phyloP scores from a whole-genome alignment of 1,140 invertebrate species.

The Zaprionus capensis region DNA sequence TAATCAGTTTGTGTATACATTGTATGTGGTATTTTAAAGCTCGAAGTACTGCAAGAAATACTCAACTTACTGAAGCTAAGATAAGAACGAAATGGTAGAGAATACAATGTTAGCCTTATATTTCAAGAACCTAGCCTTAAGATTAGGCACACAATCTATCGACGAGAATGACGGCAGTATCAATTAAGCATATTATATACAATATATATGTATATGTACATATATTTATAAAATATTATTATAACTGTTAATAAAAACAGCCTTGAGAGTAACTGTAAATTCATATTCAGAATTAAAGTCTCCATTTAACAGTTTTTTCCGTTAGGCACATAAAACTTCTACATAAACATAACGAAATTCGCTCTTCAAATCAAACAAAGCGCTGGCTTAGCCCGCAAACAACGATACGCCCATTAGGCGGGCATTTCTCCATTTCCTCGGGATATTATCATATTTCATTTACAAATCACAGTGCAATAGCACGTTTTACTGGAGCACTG shows the following conservation, averaged over 20 bases:
- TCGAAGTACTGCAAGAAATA: not conserved
- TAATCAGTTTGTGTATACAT: not conserved
- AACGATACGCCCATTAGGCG: slow-evolving; percentile 1
- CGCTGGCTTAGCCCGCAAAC: not conserved
- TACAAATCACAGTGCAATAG: slow-evolving; percentile 11
- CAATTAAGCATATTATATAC: no score
- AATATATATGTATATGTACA: no score
- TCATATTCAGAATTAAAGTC: not conserved
- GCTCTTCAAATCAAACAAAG: not conserved
- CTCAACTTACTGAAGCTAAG: not conserved
- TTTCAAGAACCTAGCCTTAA: no score
- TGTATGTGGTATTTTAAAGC: not conserved
- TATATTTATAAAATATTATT: no score
- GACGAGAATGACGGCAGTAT: no score
- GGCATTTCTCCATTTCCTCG: not conserved
- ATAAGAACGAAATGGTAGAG: slow-evolving; percentile 8
- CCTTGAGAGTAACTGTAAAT: not conserved
- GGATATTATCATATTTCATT: slow-evolving; percentile 9
- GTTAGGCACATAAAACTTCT: not conserved
- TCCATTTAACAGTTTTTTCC: not conserved
- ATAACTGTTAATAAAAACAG: no score
- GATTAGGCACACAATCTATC: no score
- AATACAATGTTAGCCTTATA: not conserved
- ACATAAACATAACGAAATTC: not conserved
- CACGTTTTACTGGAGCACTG: not conserved